Evolutionary conservation across 2,888 invertebrate species (phyloP).

Genomic region (Drosophila birchii): DNA sequence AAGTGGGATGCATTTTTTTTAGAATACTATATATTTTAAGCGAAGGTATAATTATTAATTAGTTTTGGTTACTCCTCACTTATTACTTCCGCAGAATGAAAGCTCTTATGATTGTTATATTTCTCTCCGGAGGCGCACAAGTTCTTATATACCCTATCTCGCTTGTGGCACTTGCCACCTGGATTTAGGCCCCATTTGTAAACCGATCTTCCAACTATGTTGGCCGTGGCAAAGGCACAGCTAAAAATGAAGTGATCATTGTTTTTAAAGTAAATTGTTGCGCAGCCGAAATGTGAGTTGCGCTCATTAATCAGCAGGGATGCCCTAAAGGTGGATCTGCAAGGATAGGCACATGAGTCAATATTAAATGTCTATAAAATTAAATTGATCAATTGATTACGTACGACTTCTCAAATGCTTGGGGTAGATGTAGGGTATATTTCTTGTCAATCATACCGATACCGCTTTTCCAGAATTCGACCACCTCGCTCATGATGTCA

Average conservation of each 20-base stretch:
- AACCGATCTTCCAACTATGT: not conserved
- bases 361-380: not conserved
- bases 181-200: constrained; percentile 40
- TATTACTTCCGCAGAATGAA: no score
- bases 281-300: constrained; percentile 48
- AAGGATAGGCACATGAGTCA: not conserved
- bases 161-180: constrained; percentile 22
- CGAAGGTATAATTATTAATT: not conserved
- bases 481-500: not conserved
- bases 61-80: not conserved
- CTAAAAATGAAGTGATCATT: constrained; percentile 17
- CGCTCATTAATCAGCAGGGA: constrained; percentile 45
- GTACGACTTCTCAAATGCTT: not conserved
- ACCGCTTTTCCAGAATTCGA: not conserved
- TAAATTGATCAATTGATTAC: not conserved
- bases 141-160: constrained; percentile 26
- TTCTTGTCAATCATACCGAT: not conserved
- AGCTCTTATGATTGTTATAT: not conserved
- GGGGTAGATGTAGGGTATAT: constrained; percentile 6
- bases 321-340: constrained; percentile 11
- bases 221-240: constrained; percentile 47
- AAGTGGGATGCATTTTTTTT: no score
- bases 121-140: not conserved
- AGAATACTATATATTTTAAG: not conserved
- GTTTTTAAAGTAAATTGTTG: constrained; percentile 5